Evolutionary conservation across 2,797 vertebrate species (phyloP), one percentile per base, ranked within the genome.

Genomic region (Euphonia xanthogaster): DNA sequence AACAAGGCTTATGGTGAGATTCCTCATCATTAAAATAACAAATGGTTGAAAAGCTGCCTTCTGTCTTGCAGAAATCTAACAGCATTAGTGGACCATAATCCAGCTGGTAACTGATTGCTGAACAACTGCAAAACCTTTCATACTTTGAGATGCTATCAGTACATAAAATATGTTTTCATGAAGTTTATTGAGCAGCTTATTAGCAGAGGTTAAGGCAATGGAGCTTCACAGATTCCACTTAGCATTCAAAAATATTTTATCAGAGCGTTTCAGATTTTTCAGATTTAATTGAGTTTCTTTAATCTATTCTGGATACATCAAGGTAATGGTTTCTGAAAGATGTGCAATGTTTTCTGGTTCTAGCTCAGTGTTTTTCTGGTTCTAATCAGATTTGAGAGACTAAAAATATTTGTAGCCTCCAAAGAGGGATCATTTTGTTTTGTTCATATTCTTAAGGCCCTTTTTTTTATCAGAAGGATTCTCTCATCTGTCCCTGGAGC

Each of bases 21-120:
- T 98, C 89, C 55, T 98, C 96, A 94, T 97, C 94, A 93, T 97
- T 97, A 98, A 97, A 98, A 97, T 97, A 98, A 97, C 88, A 97
- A 98, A 97, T 97, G 97, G 91, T 83, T 97, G 91, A 96, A 97
- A 97, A 97, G 94, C 94, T 94, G 90, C 95, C 93, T 98, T 98
- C 96, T 97, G 95, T 97, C 95, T 98, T 95, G 81, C 88, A 97
- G 96, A 97, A 98, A 97, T 94, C 88, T 97, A 97, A 97, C 91
- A 86, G 94, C 79, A 93, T 97, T 95, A 95, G 94, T 92, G 88
- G 95, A 94, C 91, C 93, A 96, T 97, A 98, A 97, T 97, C 96
- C 97, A 98, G 94, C 97, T 97, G 97, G 96, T 97, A 93, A 96
- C 92, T 96, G 94, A 96, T 91, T 87, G 84, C 91, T 86, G 90